A percentile compares a stretch with the other conserved stretches of the same genome.
phyloP scores from a whole-genome alignment of 2,113 vertebrate species.

The zebrafish (Danio rerio) region GRCz12tu NC_133185.1:24318501-24319000 shows the following conservation, averaged over 20 bases:
- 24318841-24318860: too few relatives aligned
- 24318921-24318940: too few relatives aligned
- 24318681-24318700: background rate
- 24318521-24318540: background rate
- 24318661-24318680: background rate
- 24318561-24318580: background rate
- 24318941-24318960: too few relatives aligned
- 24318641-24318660: background rate
- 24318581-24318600: background rate
- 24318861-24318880: too few relatives aligned
- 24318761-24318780: background rate
- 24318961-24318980: too few relatives aligned
- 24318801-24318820: background rate
- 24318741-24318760: conserved; percentile 1
- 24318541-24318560: background rate
- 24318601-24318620: too few relatives aligned
- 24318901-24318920: too few relatives aligned
- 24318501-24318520: background rate
- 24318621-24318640: background rate
- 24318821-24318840: too few relatives aligned
- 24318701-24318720: background rate
- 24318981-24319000: too few relatives aligned
- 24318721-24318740: background rate
- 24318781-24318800: background rate
- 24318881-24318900: too few relatives aligned